A percentile compares a stretch with the other conserved stretches of the same genome.
Evolutionary conservation across 2,113 vertebrate genomes (phyloP).

Genomic region (Echinops telfairi): DNA sequence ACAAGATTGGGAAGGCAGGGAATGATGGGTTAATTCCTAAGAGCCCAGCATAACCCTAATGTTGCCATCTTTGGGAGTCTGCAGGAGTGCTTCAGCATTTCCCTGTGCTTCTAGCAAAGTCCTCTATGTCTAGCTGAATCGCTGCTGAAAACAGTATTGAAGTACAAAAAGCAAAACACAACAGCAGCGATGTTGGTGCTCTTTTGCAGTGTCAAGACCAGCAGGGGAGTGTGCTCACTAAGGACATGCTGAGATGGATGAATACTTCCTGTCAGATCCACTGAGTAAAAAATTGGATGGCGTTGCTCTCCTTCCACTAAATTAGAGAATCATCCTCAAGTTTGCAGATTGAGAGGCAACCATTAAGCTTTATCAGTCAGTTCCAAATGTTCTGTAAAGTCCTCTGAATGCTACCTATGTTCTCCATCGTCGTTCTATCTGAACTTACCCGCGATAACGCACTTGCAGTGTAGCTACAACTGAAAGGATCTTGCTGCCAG

Average conservation of each 20-base stretch:
- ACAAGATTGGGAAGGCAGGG: background rate
- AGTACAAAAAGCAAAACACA: background rate
- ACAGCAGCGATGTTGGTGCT: background rate
- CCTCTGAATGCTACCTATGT: background rate
- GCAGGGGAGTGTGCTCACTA: background rate
- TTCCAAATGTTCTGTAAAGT: background rate
- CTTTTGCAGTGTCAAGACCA: background rate
- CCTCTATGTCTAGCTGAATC: background rate
- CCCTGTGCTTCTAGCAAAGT: background rate
- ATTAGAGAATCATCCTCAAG: background rate
- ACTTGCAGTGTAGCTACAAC: background rate
- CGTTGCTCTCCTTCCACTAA: background rate
- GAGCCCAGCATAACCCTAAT: background rate
- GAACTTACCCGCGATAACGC: background rate
- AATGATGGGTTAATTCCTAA: too few relatives aligned
- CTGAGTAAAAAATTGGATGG: background rate
- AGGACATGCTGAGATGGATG: background rate
- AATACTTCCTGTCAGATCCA: background rate
- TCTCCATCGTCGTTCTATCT: background rate
- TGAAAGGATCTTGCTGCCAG: background rate
- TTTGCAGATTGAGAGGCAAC: background rate
- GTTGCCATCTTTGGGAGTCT: background rate
- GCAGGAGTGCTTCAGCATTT: background rate
- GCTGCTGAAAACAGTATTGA: background rate
- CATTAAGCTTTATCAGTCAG: background rate